Percentiles rank a stretch among this genome's conserved stretches.
Evolutionary conservation across 1,140 invertebrate species (phyloP).

Genomic region (Euwallacea fornicatus): DNA sequence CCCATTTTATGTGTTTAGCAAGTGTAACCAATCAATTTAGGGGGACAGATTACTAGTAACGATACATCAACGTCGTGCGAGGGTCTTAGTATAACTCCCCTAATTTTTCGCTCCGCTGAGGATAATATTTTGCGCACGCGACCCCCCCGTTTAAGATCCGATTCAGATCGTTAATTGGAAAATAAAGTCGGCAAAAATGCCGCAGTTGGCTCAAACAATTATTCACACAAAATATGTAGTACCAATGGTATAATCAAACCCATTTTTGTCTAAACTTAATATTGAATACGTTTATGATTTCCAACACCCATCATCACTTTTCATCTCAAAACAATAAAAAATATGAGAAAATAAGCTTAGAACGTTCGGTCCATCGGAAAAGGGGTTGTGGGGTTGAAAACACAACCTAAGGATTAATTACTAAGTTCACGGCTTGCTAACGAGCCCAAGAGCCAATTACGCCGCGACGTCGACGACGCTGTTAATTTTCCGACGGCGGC

Average conservation of each 20-base stretch:
- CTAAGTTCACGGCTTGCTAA: constrained; percentile 55
- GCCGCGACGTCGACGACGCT: constrained; percentile 36
- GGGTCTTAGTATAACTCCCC: constrained; percentile 31
- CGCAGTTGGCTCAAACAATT: too few species aligned
- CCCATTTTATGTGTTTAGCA: constrained; percentile 42
- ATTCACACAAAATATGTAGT: too few species aligned
- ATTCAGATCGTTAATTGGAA: constrained; percentile 30
- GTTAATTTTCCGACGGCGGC: constrained; percentile 23
- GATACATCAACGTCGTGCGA: constrained; percentile 30
- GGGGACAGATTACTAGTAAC: constrained; percentile 31
- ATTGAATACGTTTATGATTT: too few species aligned
- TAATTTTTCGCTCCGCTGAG: constrained; percentile 33
- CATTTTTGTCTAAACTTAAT: too few species aligned
- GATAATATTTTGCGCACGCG: constrained; percentile 31
- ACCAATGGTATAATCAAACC: too few species aligned
- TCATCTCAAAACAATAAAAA: not conserved
- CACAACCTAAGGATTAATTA: constrained; percentile 56
- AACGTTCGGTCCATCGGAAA: not conserved
- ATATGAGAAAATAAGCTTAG: not conserved
- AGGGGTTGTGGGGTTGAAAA: not conserved
- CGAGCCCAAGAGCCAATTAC: constrained; percentile 49
- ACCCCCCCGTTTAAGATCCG: constrained; percentile 27
- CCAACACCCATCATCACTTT: too few species aligned
- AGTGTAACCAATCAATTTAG: constrained; percentile 36
- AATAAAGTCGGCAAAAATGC: constrained; percentile 10